A percentile compares a stretch with the other conserved stretches of the same genome.
Conservation (phyloP, 2,797 vertebrate species). For the Psittacula derbiana region DNA sequence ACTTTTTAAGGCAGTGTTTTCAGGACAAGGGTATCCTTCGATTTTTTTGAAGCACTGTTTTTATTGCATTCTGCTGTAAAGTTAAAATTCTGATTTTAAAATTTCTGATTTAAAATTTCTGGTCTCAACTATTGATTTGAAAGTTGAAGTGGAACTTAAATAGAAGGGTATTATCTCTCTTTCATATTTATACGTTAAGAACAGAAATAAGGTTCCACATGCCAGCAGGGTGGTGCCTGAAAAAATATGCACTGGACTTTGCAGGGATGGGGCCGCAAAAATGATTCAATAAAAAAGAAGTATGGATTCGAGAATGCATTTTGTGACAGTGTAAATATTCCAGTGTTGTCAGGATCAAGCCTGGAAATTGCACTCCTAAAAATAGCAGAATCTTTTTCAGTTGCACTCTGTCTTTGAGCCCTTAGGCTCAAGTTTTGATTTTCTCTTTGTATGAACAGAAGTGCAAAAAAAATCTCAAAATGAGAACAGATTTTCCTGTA, state of each 20-base stretch:
- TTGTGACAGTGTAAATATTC: not conserved
- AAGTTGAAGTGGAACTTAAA: not conserved
- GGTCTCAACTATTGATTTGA: not conserved
- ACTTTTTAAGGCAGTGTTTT: not conserved
- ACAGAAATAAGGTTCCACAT: not conserved
- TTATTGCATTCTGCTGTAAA: not conserved
- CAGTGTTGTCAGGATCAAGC: not conserved
- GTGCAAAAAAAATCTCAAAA: not conserved
- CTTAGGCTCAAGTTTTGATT: slow-evolving; percentile 49
- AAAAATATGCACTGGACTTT: not conserved
- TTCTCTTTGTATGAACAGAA: slow-evolving; percentile 11
- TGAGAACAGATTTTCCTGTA: slow-evolving; percentile 18
- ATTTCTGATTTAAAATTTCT: not conserved
- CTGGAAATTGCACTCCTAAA: slow-evolving; percentile 38
- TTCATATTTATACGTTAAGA: not conserved
- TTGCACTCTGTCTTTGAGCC: slow-evolving; percentile 31
- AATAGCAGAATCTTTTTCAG: slow-evolving; percentile 29
- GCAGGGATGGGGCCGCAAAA: not conserved
- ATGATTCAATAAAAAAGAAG: not conserved
- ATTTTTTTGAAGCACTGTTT: not conserved
- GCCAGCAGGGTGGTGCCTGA: not conserved
- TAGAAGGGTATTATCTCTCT: not conserved
- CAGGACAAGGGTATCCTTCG: not conserved
- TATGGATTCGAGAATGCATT: not conserved
- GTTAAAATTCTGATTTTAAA: not conserved